Conservation (phyloP, 2,888 invertebrate species). For the Stenolophus ochropezus region DNA sequence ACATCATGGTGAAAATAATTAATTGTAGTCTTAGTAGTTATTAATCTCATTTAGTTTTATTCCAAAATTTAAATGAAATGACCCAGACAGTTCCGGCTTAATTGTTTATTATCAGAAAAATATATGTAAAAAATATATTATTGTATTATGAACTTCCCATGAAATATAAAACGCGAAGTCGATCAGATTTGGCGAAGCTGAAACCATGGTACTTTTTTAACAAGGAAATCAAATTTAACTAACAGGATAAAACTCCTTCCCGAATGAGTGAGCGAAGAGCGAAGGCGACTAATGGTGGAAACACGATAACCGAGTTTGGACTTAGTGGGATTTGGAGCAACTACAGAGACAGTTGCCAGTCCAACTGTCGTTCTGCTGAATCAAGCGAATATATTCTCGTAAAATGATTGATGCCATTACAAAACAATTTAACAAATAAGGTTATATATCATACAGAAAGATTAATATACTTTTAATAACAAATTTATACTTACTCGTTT, state of each 20-base stretch:
- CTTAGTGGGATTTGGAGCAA: not conserved
- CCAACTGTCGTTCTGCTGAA: not conserved
- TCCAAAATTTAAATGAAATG: too few relatives aligned
- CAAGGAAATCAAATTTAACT: conserved; percentile 39
- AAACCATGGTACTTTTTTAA: conserved; percentile 9
- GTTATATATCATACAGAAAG: not conserved
- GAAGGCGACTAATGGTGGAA: not conserved
- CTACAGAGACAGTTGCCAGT: not conserved
- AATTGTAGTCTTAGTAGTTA: too few relatives aligned
- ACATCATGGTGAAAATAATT: too few relatives aligned
- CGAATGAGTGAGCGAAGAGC: not conserved
- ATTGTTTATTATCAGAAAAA: too few relatives aligned
- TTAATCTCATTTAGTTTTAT: too few relatives aligned
- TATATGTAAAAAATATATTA: too few relatives aligned
- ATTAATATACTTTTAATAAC: not conserved
- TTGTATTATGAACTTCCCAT: too few relatives aligned
- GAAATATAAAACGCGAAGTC: not conserved
- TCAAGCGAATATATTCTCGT: not conserved
- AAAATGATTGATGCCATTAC: conserved; percentile 3
- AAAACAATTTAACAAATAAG: not conserved
- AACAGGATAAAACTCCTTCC: conserved; percentile 29
- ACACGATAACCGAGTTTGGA: conserved; percentile 13
- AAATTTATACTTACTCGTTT: not conserved
- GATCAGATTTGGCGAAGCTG: not conserved
- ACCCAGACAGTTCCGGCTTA: too few relatives aligned